Evolutionary conservation across 2,888 invertebrate genomes (phyloP), one percentile per base, ranked within the genome.

Genomic region (Hypsopygia costalis): DNA sequence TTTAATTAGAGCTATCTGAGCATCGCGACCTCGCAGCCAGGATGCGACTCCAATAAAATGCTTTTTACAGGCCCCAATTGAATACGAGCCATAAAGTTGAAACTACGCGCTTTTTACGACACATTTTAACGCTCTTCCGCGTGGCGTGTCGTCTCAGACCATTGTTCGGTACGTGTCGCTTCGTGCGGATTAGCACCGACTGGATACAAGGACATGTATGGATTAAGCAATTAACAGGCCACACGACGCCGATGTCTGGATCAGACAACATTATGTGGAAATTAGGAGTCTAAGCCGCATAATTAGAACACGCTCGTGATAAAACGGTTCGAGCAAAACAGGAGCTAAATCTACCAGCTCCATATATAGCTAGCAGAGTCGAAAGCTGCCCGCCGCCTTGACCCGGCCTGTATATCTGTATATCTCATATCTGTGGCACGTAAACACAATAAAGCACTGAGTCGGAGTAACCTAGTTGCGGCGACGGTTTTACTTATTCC

Each of bases 51-150:
- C 77, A 83, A 86, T 86, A 87, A 87, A 86, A 85, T 69, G 70
- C 67, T 74, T 86, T 87, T 87, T 87, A 87, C 82, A 78, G 70
- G 71, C 83, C 75, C 72, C 87, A 87, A 87, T 87, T 86, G 86
- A 80, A 83, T 74, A 69, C 65, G 60, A 60, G 74, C 70, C 70
- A 80, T 87, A 85, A 88, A 87, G 85, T 81, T 83, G 62, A 79
- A 81, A 87, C 79, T 80, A 80, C 72, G 75, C 73, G 70, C 69
- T 83, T 82, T 85, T 88, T 82, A 87, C 78, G 85, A 86, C 69
- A 63, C 56, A 66, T 77, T 81, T 78, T 72, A 75, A 79, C 75
- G 67, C 62, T 78, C 79, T 87, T 86, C 85, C 86, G 85, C 63
- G 75, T 79, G 65, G 64, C 74, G 68, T 61, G 67, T 67, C 67